Conservation (phyloP, 2,888 invertebrate species). For the Synanthedon tipuliformis region DNA sequence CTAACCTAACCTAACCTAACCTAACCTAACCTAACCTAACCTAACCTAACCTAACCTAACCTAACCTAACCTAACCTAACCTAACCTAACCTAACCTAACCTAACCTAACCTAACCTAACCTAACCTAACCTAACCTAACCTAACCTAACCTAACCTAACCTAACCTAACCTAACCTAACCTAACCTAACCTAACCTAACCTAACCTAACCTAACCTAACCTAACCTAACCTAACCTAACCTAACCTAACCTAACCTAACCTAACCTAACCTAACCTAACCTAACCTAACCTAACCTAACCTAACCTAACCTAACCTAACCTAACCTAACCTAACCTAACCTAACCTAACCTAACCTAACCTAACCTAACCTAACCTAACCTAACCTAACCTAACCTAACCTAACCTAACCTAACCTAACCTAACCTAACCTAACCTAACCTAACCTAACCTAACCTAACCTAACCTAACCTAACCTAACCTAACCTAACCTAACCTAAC, state of each 20-base stretch:
- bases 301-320: conserved; percentile 2
- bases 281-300: conserved; percentile 2
- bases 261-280: conserved; percentile 2
- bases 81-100: conserved; percentile 2
- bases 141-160: conserved; percentile 2
- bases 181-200: conserved; percentile 2
- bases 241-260: conserved; percentile 2
- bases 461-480: conserved; percentile 1
- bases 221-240: conserved; percentile 2
- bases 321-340: conserved; percentile 2
- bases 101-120: conserved; percentile 2
- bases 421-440: conserved; percentile 3
- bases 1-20: conserved; percentile 2
- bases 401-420: conserved; percentile 1
- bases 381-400: conserved; percentile 2
- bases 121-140: conserved; percentile 2
- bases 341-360: conserved; percentile 2
- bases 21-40: conserved; percentile 2
- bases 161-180: conserved; percentile 2
- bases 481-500: conserved; percentile 3
- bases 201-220: conserved; percentile 2
- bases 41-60: conserved; percentile 1
- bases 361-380: conserved; percentile 2
- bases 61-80: conserved; percentile 2
- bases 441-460: conserved; percentile 3